Evolutionary conservation across 2,888 invertebrate genomes (phyloP).

Genomic region (Eupeodes luniger): DNA sequence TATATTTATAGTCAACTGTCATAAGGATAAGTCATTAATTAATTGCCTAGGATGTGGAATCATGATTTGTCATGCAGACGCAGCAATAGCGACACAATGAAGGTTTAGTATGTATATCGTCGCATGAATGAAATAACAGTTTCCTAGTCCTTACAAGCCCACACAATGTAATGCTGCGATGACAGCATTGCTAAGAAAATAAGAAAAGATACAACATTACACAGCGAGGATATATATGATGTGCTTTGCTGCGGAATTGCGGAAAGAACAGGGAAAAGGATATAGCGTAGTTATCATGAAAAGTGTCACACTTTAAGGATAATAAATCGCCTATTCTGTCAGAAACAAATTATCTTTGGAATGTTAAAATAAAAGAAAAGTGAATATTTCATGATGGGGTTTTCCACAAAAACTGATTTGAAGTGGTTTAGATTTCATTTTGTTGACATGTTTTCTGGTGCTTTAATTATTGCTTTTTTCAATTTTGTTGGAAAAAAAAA

Average conservation of each 20-base stretch:
- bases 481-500: too few species aligned
- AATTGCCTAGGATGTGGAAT: conserved; percentile 59
- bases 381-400: conserved; percentile 45
- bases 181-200: conserved; percentile 50
- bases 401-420: conserved; percentile 42
- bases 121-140: conserved; percentile 33
- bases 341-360: conserved; percentile 69
- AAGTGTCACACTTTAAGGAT: conserved; percentile 72
- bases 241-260: conserved; percentile 22
- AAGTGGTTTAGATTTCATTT: conserved; percentile 37
- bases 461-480: too few species aligned
- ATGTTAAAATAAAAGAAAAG: conserved; percentile 45
- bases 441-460: conserved; percentile 18
- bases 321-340: conserved; percentile 72
- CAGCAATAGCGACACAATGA: conserved; percentile 42
- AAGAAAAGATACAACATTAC: not conserved
- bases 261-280: conserved; percentile 62
- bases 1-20: conserved; percentile 47
- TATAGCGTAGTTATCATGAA: conserved; percentile 68
- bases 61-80: conserved; percentile 66
- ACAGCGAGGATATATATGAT: not conserved
- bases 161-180: conserved; percentile 48
- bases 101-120: not conserved
- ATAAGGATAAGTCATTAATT: conserved; percentile 68
- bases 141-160: conserved; percentile 25